Evolutionary conservation across 2,797 vertebrate species (phyloP).

Genomic region (Danio jaintianensis): DNA sequence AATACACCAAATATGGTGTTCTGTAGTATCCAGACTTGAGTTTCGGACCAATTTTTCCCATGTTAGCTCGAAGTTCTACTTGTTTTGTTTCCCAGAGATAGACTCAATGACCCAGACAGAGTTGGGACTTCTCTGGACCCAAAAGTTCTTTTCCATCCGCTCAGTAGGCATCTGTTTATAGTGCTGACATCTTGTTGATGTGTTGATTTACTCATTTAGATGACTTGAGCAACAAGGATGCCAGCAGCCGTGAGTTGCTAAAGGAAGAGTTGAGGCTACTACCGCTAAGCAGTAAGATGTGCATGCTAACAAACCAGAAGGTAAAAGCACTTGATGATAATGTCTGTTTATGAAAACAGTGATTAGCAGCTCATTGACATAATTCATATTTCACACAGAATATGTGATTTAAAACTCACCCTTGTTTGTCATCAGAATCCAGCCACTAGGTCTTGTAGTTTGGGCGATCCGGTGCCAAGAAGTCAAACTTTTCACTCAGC

Average conservation of each 20-base stretch:
- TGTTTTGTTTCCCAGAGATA: conserved; percentile 60
- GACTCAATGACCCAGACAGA: conserved; percentile 54
- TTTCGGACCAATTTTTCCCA: conserved; percentile 52
- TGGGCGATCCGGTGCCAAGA: conserved; percentile 62
- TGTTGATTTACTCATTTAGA: conserved; percentile 66
- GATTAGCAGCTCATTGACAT: neutral
- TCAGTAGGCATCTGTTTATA: conserved; percentile 14
- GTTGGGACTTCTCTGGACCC: conserved; percentile 19
- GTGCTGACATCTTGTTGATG: conserved; percentile 49
- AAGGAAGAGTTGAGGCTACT: conserved; percentile 64
- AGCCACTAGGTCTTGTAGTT: conserved; percentile 68
- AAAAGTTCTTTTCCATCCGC: conserved; percentile 48
- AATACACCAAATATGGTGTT: conserved; percentile 57
- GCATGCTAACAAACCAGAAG: conserved; percentile 64
- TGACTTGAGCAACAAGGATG: conserved; percentile 68
- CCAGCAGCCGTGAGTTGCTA: conserved; percentile 62
- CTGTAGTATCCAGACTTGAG: conserved; percentile 30
- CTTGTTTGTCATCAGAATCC: conserved; percentile 62
- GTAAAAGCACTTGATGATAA: conserved; percentile 58
- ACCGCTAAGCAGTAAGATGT: conserved; percentile 67
- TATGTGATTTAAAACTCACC: neutral
- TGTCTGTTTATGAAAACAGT: neutral
- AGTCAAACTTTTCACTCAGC: conserved; percentile 67
- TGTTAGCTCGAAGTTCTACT: conserved; percentile 49
- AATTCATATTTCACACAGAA: neutral